Evolutionary conservation across 1,140 invertebrate genomes (phyloP).

Genomic region (Brachionus rotundiformis): DNA sequence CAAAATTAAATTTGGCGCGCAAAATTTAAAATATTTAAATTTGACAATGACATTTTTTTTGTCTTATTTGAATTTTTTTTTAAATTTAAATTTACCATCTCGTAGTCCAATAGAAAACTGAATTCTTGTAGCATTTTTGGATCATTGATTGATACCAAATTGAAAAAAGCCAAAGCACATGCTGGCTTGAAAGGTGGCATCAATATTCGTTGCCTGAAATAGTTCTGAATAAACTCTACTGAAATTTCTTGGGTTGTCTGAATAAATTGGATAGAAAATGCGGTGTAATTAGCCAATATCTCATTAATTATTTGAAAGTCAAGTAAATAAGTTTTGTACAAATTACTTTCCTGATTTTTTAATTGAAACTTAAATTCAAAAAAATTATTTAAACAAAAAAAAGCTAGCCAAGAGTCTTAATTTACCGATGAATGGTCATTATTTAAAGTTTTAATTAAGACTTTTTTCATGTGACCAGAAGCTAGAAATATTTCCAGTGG

Average conservation of each 20-base stretch:
- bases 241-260: constrained; percentile 3
- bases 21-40: neutral
- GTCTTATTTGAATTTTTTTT: neutral
- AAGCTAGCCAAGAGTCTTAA: too few relatives aligned
- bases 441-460: neutral
- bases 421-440: constrained; percentile 27
- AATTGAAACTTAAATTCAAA: neutral
- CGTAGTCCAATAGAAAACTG: neutral
- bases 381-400: neutral
- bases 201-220: constrained; percentile 32
- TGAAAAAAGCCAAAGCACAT: constrained; percentile 6
- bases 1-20: too few relatives aligned
- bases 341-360: constrained; percentile 22
- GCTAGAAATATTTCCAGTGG: constrained; percentile 27
- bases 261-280: constrained; percentile 31
- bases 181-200: neutral
- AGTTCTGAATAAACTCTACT: neutral
- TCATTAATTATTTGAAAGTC: constrained; percentile 42
- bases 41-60: neutral
- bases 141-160: neutral
- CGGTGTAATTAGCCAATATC: neutral
- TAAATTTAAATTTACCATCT: neutral
- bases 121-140: neutral
- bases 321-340: constrained; percentile 19
- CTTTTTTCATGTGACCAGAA: constrained; percentile 28